Evolutionary conservation across 30 jellyfish, hydroid and myxozoan genomes (phyloP), one percentile per base, ranked within the genome.

Genomic region (Cassiopea xamachana): DNA sequence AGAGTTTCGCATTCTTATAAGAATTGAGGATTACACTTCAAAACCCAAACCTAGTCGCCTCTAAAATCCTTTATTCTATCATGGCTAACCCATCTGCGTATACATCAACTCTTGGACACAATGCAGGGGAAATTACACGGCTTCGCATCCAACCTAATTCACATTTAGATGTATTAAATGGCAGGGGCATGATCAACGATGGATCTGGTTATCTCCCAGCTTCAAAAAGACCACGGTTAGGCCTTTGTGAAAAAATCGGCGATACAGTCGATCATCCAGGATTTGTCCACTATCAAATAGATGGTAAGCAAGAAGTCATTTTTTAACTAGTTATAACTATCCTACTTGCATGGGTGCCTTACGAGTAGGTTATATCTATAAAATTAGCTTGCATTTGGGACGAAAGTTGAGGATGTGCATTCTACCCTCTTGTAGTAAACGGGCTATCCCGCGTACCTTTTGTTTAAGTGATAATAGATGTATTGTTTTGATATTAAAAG

Each of bases 61-160:
- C 15, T 64, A 4, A 14, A 64, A 64, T 2, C 87, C 75, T 43
- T 78, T 60, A 48, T n/a, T 44, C 7, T 78, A 64, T 50, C 16
- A 88, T 88, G 95, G 95, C 95, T 2, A 88, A 70, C 75, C 95
- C 78, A 75, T 88, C 95, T 67, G 95, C 95, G 45, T 88, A 77
- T 69, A 1, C 95, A 18, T 88, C 95, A 18, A 81, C 95, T 14
- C 77, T 88, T 18, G 95, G 87, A 79, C 95, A 88, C 59, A 88
- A 88, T 71, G 86, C 95, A 60, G 75, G 86, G 16, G 95, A 88
- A 45, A 61, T 88, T 10, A 77, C 87, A 7, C 75, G 95, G 17
- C 75, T 88, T 39, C 95, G 79, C 17, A 76, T 88, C 74, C 69
- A 89, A 67, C 74, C 90, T 2, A 79, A 72, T 72, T 77, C 90